Conservation (phyloP, 92 coral and sea anemone species). For the Isaurus tuberculatus region DNA sequence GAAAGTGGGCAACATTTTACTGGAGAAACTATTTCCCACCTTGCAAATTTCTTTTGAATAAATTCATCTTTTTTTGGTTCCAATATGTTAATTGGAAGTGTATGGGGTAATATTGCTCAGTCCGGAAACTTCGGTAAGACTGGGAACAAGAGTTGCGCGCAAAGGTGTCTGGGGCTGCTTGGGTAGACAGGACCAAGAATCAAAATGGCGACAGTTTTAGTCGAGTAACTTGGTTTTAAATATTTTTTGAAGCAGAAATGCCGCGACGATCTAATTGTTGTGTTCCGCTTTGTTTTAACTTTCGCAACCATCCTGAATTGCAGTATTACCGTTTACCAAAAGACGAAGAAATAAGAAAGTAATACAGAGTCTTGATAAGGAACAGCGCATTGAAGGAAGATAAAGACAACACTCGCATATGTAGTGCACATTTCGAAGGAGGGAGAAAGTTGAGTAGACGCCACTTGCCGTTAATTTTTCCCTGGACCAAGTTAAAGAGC, state of each 20-base stretch:
- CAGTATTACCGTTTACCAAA: constrained; percentile 54
- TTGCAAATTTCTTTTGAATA: no score
- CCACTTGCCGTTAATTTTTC: constrained; percentile 13
- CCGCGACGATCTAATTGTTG: constrained; percentile 54
- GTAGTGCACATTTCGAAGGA: constrained; percentile 39
- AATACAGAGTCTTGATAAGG: constrained; percentile 7
- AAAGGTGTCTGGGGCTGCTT: background rate
- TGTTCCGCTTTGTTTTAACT: constrained; percentile 60
- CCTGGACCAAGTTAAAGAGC: constrained; percentile 6
- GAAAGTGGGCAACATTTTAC: no score
- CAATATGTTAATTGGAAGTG: no score
- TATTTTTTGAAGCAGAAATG: constrained; percentile 24
- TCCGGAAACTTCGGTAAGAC: background rate
- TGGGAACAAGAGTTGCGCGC: background rate
- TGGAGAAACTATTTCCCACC: no score
- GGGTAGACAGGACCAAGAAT: background rate
- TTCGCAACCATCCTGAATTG: constrained; percentile 46
- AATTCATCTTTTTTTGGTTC: no score
- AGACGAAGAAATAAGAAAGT: constrained; percentile 4
- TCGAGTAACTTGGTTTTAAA: no score
- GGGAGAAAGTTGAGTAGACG: constrained; percentile 21
- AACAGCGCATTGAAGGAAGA: constrained; percentile 15
- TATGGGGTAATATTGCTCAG: background rate
- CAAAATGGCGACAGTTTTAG: background rate
- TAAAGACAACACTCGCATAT: constrained; percentile 30